phyloP scores from a whole-genome alignment of 2,113 vertebrate species.

The Eptesicus fuscus region DNA sequence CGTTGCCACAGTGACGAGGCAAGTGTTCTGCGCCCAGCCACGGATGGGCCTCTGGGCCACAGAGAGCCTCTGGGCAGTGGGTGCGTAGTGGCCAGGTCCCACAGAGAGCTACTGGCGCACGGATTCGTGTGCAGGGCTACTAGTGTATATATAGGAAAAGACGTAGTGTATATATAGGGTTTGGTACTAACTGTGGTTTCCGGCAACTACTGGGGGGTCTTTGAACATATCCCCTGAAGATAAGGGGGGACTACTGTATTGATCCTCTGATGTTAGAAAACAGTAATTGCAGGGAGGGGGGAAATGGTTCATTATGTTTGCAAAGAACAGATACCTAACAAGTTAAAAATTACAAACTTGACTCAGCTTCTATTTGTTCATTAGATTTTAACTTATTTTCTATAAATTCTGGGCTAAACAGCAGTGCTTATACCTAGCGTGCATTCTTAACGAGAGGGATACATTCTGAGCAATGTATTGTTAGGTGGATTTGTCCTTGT shows the following conservation, averaged over 20 bases:
- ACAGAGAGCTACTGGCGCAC: too few species aligned
- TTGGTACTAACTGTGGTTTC: neutral
- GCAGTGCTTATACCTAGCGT: neutral
- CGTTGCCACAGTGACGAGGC: too few species aligned
- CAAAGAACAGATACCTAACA: neutral
- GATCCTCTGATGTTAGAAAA: conserved; percentile 19
- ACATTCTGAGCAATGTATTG: neutral
- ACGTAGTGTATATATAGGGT: neutral
- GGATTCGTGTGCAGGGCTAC: too few species aligned
- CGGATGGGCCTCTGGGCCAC: too few species aligned
- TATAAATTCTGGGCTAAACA: neutral
- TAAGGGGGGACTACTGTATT: neutral
- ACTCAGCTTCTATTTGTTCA: neutral
- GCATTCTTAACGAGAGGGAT: neutral
- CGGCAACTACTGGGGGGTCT: neutral
- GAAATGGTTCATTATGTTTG: conserved; percentile 16
- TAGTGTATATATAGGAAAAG: neutral
- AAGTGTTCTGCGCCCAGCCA: too few species aligned
- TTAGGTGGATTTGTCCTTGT: neutral
- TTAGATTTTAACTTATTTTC: conserved; percentile 16
- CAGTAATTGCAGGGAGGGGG: conserved; percentile 3
- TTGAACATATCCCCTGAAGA: neutral
- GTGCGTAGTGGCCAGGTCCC: too few species aligned
- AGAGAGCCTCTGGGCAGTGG: too few species aligned
- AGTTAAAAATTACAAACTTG: neutral